phyloP scores from a whole-genome alignment of 2,888 invertebrate genomes.

The Shargacucullia verbasci region DNA sequence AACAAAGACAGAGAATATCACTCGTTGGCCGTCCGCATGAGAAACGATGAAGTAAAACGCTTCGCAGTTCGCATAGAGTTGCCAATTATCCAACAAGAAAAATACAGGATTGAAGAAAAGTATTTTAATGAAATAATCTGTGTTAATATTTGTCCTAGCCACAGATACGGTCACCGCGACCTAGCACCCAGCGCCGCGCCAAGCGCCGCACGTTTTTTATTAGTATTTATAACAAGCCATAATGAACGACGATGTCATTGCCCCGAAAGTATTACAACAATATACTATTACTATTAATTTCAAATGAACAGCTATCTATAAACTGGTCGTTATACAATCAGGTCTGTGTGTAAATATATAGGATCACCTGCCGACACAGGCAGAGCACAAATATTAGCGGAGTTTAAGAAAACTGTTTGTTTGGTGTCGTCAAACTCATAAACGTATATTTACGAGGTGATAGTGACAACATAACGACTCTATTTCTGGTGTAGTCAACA shows the following conservation, averaged over 20 bases:
- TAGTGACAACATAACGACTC: background rate
- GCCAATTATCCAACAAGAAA: too few species aligned
- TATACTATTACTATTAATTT: conserved; percentile 23
- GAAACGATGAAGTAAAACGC: too few species aligned
- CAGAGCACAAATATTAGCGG: background rate
- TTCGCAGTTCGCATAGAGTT: too few species aligned
- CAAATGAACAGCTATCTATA: too few species aligned
- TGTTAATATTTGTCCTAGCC: background rate
- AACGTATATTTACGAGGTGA: background rate
- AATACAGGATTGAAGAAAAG: too few species aligned
- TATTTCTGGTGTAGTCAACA: background rate
- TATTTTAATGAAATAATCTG: too few species aligned
- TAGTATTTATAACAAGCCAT: conserved; percentile 1
- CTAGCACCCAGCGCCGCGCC: too few species aligned
- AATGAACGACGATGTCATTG: conserved; percentile 32
- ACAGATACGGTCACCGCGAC: too few species aligned
- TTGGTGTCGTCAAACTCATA: conserved; percentile 3
- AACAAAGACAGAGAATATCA: too few species aligned
- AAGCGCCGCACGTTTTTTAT: conserved; percentile 28
- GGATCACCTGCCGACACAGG: too few species aligned
- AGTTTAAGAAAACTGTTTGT: background rate
- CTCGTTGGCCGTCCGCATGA: too few species aligned
- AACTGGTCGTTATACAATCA: too few species aligned
- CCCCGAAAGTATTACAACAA: conserved; percentile 17
- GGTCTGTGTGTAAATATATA: background rate